phyloP scores from a whole-genome alignment of 2,113 vertebrate genomes.

The Pundamilia nyererei region DNA sequence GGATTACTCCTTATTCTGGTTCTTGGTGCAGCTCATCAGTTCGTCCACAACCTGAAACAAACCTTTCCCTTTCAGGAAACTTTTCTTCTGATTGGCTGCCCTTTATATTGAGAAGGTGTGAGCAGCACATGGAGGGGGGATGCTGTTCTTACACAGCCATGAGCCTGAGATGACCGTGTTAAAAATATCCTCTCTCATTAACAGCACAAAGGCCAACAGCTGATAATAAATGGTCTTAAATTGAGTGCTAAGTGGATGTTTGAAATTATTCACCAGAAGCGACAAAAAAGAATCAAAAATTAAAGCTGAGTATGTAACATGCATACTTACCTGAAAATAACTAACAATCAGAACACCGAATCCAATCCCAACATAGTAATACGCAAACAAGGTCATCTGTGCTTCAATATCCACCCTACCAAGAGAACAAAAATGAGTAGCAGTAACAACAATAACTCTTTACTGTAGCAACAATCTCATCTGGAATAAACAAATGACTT shows the following conservation, averaged over 20 bases:
- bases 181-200: not conserved
- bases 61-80: not conserved
- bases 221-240: not conserved
- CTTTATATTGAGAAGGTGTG: not conserved
- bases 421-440: not conserved
- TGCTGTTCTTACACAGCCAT: not conserved
- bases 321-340: slow-evolving; percentile 69
- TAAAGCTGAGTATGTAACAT: not conserved
- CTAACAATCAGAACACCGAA: slow-evolving; percentile 61
- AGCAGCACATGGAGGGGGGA: not conserved
- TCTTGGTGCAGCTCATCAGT: not conserved
- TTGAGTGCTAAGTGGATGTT: not conserved
- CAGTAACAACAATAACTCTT: not conserved
- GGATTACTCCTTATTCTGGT: not conserved
- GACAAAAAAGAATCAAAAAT: not conserved
- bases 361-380: slow-evolving; percentile 74
- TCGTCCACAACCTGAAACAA: not conserved
- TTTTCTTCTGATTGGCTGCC: not conserved
- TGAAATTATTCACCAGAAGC: not conserved
- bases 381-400: slow-evolving; percentile 72
- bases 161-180: not conserved
- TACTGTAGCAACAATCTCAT: not conserved
- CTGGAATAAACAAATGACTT: slow-evolving; percentile 16
- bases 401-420: slow-evolving; percentile 69
- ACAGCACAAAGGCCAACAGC: not conserved